A percentile compares a stretch with the other conserved stretches of the same genome.
Evolutionary conservation across 2,113 vertebrate species (phyloP).

Genomic region (Oncorhynchus masou): DNA sequence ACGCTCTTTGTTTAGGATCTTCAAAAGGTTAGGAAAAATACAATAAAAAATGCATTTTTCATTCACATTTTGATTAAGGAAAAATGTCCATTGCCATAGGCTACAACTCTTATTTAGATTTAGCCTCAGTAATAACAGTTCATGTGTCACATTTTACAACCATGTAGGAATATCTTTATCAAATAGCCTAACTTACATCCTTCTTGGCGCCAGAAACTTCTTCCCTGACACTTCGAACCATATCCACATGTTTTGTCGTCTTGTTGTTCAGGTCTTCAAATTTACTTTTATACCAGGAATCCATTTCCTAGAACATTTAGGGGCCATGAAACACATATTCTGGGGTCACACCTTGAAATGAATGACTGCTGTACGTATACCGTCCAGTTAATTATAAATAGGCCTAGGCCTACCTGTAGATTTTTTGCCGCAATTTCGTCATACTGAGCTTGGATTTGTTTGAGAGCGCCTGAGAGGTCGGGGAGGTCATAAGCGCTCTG

Average conservation of each 20-base stretch:
- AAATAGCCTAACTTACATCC: slow-evolving; percentile 67
- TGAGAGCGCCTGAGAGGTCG: slow-evolving; percentile 78
- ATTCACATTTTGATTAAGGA: background rate
- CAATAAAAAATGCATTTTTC: background rate
- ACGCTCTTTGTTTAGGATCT: slow-evolving; percentile 69
- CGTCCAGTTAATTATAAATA: background rate
- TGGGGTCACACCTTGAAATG: background rate
- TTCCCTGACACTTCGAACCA: slow-evolving; percentile 72
- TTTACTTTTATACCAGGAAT: slow-evolving; percentile 80
- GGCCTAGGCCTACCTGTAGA: slow-evolving; percentile 78
- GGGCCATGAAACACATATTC: background rate
- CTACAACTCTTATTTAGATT: too few species aligned
- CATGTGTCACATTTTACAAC: too few species aligned
- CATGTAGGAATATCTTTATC: background rate
- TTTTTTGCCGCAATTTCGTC: slow-evolving; percentile 80
- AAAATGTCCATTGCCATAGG: too few species aligned
- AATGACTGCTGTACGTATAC: background rate
- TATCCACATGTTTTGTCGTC: slow-evolving; percentile 72
- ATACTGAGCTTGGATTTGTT: slow-evolving; percentile 80
- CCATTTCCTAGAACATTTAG: slow-evolving; percentile 71
- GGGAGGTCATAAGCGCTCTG: slow-evolving; percentile 62
- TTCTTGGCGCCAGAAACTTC: slow-evolving; percentile 72
- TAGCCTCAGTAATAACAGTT: too few species aligned
- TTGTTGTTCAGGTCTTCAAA: slow-evolving; percentile 80
- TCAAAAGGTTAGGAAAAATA: background rate